Percentiles rank a stretch among this genome's conserved stretches.
These are phyloP conservation scores for Pollicipes pollicipes DNA, from an alignment of 1,140 invertebrate genomes.

Conservation along the genomic window DNA sequence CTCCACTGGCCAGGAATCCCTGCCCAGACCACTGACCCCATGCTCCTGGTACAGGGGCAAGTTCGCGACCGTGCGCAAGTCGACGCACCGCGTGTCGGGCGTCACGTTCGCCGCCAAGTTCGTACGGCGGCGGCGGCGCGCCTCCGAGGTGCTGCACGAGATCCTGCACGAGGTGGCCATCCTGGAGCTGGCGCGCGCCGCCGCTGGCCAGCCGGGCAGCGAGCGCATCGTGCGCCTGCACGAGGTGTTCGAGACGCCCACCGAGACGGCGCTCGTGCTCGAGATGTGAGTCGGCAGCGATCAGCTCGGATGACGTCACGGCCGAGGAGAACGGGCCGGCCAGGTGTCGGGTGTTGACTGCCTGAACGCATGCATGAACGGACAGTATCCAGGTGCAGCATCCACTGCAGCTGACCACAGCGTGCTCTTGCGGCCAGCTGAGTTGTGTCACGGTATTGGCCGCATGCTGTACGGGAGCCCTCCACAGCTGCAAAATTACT, in stretches of 20 bases:
- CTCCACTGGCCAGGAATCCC: too few relatives aligned
- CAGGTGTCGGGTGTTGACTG: too few relatives aligned
- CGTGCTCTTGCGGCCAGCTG: too few relatives aligned
- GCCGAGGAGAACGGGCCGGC: too few relatives aligned
- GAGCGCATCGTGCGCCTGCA: constrained; percentile 29
- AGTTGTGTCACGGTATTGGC: too few relatives aligned
- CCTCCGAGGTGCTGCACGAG: constrained; percentile 56
- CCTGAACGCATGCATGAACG: too few relatives aligned
- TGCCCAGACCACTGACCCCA: too few relatives aligned
- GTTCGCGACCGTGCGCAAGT: constrained; percentile 80
- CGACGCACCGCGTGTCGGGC: constrained; percentile 62
- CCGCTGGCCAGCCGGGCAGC: constrained; percentile 20
- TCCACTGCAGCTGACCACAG: too few relatives aligned
- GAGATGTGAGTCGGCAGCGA: constrained; percentile 31
- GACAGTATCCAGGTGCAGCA: too few relatives aligned
- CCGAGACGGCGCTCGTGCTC: constrained; percentile 33
- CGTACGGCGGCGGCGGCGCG: constrained; percentile 68
- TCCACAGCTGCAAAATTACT: too few relatives aligned
- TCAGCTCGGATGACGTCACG: too few relatives aligned
- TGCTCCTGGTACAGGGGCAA: constrained; percentile 51
- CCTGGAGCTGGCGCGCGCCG: constrained; percentile 26
- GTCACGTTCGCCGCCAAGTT: constrained; percentile 86
- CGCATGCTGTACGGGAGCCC: too few relatives aligned
- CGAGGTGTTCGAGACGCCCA: constrained; percentile 32
- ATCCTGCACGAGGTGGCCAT: constrained; percentile 42